Evolutionary conservation across 2,888 invertebrate genomes (phyloP).

Genomic region (Toxonevra muliebris): DNA sequence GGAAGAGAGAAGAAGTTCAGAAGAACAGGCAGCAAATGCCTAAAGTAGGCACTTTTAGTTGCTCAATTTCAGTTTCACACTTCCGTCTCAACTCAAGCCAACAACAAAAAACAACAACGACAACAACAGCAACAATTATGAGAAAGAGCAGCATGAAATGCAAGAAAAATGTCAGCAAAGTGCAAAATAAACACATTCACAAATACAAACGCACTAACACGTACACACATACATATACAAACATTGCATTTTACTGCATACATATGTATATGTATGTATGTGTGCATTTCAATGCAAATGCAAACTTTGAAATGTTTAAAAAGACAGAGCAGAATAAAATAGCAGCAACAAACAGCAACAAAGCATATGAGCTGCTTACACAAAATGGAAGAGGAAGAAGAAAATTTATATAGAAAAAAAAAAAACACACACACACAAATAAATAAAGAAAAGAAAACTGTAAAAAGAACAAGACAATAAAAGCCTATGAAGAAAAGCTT

Average conservation of each 20-base stretch:
- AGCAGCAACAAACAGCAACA: no score
- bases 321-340: no score
- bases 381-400: no score
- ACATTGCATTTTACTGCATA: background rate
- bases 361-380: no score
- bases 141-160: slow-evolving; percentile 18
- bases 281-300: background rate
- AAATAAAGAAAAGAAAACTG: slow-evolving; percentile 12
- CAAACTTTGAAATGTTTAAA: no score
- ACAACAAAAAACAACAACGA: slow-evolving; percentile 24
- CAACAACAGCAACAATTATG: slow-evolving; percentile 22
- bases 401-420: background rate
- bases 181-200: slow-evolving; percentile 21
- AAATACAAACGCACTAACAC: background rate
- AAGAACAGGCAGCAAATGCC: slow-evolving; percentile 7
- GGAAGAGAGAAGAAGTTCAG: background rate
- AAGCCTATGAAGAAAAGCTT: slow-evolving; percentile 19
- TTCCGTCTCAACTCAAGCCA: slow-evolving; percentile 49
- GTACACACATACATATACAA: background rate
- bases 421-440: slow-evolving; percentile 20
- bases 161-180: slow-evolving; percentile 23
- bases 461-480: slow-evolving; percentile 22
- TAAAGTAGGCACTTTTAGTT: slow-evolving; percentile 51
- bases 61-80: slow-evolving; percentile 64
- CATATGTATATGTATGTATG: background rate